These are phyloP conservation scores for Simalia tracyae DNA, from an alignment of 2,797 vertebrate genomes.

Conservation along the genomic window DNA sequence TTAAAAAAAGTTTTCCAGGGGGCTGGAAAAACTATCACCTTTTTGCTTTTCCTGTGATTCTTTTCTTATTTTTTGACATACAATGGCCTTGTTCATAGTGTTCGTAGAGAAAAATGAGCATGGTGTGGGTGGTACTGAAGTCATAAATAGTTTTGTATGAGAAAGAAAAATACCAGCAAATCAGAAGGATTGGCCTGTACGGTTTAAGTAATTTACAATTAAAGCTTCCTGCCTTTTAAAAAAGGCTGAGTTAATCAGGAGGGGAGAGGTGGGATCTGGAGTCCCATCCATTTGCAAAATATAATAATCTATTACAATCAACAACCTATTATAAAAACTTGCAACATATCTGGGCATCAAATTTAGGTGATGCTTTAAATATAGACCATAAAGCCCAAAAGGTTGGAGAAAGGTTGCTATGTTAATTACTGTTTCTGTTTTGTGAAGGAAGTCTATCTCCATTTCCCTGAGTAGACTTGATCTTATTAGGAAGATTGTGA, in stretches of 20 bases:
- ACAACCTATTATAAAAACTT: not conserved
- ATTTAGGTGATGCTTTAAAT: not conserved
- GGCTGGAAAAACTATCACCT: not conserved
- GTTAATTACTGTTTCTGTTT: not conserved
- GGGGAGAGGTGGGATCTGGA: not conserved
- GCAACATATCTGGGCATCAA: not conserved
- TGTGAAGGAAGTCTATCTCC: not conserved
- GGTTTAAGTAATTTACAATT: not conserved
- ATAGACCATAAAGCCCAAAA: not conserved
- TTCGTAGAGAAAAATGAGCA: not conserved
- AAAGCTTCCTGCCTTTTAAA: not conserved
- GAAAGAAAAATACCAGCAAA: not conserved
- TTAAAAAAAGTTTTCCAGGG: not conserved
- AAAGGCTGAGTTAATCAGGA: not conserved
- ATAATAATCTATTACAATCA: not conserved
- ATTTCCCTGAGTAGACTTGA: not conserved
- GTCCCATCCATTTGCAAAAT: not conserved
- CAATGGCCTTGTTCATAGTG: not conserved
- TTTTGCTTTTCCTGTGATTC: not conserved
- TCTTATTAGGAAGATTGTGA: not conserved
- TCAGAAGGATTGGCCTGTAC: not conserved
- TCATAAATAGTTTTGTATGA: not conserved
- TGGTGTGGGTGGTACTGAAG: not conserved
- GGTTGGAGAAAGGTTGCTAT: not conserved
- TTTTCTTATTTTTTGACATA: not conserved